Evolutionary conservation across 2,888 invertebrate species (phyloP).

Genomic region (Aspidiotus destructor): DNA sequence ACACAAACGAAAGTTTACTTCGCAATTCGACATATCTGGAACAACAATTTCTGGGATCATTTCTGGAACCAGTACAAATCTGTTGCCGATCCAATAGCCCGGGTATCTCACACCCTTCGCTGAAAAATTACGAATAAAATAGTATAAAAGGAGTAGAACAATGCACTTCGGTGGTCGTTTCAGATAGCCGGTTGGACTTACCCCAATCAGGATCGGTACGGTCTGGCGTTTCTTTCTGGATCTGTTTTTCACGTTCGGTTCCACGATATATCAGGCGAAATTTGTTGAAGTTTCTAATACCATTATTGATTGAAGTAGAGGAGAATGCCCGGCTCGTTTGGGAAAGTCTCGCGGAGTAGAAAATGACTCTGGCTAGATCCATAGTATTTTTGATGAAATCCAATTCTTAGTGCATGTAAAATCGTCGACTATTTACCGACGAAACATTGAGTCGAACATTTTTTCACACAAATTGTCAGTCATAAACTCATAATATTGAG

Average conservation of each 20-base stretch:
- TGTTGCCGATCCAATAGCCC: conserved; percentile 51
- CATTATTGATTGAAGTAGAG: conserved; percentile 42
- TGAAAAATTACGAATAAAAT: conserved; percentile 40
- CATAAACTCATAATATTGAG: no score
- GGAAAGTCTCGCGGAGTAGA: neutral
- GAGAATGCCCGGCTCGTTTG: conserved; percentile 28
- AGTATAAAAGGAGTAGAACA: neutral
- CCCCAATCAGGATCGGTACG: conserved; percentile 41
- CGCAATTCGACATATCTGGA: conserved; percentile 72
- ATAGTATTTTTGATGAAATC: no score
- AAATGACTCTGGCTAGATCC: no score
- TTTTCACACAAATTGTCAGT: no score
- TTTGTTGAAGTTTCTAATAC: conserved; percentile 74
- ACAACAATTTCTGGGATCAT: conserved; percentile 88
- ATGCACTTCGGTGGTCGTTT: neutral
- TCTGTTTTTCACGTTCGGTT: conserved; percentile 53
- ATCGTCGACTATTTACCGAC: no score
- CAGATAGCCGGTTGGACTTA: neutral
- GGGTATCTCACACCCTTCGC: conserved; percentile 59
- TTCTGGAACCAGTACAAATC: conserved; percentile 62
- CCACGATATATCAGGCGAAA: conserved; percentile 67
- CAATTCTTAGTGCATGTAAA: no score
- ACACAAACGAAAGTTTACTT: conserved; percentile 43
- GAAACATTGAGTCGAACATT: no score
- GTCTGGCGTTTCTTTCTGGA: conserved; percentile 49